Percentiles rank a stretch among this genome's conserved stretches.
Evolutionary conservation across 2,113 vertebrate genomes (phyloP).

Genomic region (Tetrax tetrax): DNA sequence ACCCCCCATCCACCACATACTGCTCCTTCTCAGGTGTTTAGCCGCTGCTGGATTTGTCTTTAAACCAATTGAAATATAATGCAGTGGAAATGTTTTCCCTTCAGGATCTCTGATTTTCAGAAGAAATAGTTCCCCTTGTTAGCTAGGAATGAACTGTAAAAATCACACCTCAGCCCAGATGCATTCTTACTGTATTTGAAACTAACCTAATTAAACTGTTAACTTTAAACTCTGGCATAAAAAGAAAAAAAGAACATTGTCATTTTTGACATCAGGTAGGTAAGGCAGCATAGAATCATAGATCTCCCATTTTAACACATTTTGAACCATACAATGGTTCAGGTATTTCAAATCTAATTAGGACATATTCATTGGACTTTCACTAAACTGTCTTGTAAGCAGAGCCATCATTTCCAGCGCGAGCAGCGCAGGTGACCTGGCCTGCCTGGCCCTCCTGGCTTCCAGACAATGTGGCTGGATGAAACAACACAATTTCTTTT

Average conservation of each 20-base stretch:
- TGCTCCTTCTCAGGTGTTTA: background rate
- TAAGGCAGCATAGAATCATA: background rate
- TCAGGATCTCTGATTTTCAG: background rate
- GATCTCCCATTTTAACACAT: background rate
- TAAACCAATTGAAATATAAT: background rate
- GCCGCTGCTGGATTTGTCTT: background rate
- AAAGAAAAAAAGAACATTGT: background rate
- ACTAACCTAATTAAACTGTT: background rate
- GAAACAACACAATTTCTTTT: background rate
- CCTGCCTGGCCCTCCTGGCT: background rate
- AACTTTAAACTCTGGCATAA: background rate
- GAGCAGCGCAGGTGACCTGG: background rate
- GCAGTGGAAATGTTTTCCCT: background rate
- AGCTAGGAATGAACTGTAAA: background rate
- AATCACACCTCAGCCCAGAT: background rate
- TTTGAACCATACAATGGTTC: background rate
- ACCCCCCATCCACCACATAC: accelerated
- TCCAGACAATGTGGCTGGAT: background rate
- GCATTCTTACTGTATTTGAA: background rate
- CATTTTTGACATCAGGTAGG: background rate
- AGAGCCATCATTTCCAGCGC: background rate
- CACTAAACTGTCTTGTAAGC: background rate
- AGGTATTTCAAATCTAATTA: background rate
- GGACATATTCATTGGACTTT: background rate
- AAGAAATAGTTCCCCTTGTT: background rate